These are phyloP conservation scores for Cylas formicarius DNA, from an alignment of 1,140 invertebrate genomes.

Conservation along the genomic window DNA sequence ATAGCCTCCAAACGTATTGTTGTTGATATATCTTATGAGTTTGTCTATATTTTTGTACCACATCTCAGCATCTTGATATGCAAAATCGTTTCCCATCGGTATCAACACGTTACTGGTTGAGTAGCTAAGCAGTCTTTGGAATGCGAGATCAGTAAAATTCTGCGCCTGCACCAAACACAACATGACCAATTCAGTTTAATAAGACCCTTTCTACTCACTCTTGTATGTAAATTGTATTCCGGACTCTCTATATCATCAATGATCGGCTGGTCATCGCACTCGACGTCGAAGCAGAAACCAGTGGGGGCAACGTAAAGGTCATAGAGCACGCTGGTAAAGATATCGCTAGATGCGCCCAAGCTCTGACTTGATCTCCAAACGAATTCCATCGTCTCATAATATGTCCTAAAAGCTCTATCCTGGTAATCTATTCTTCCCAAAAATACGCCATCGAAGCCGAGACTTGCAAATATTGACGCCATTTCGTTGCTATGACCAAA, in stretches of 20 bases:
- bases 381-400: conserved; percentile 63
- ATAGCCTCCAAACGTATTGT: conserved; percentile 3
- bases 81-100: conserved; percentile 39
- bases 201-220: conserved; percentile 34
- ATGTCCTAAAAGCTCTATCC: conserved; percentile 56
- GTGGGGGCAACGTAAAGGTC: conserved; percentile 65
- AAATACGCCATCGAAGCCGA: conserved; percentile 68
- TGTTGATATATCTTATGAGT: conserved; percentile 57
- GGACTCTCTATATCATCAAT: conserved; percentile 45
- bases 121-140: no score
- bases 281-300: conserved; percentile 64
- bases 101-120: conserved; percentile 31
- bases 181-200: conserved; percentile 3
- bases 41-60: conserved; percentile 67
- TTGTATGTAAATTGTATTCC: conserved; percentile 48
- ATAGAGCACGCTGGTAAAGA: conserved; percentile 29
- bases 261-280: conserved; percentile 62
- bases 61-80: conserved; percentile 49
- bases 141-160: no score
- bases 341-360: conserved; percentile 10
- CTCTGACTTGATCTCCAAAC: conserved; percentile 69
- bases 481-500: conserved; percentile 67
- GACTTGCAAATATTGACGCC: conserved; percentile 60
- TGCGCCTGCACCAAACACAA: conserved; percentile 11
- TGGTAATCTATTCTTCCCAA: conserved; percentile 70